Percentiles rank a stretch among this genome's conserved stretches.
These are phyloP conservation scores for Plestiodon gilberti DNA, from an alignment of 2,113 vertebrate genomes.

Conservation along the genomic window DNA sequence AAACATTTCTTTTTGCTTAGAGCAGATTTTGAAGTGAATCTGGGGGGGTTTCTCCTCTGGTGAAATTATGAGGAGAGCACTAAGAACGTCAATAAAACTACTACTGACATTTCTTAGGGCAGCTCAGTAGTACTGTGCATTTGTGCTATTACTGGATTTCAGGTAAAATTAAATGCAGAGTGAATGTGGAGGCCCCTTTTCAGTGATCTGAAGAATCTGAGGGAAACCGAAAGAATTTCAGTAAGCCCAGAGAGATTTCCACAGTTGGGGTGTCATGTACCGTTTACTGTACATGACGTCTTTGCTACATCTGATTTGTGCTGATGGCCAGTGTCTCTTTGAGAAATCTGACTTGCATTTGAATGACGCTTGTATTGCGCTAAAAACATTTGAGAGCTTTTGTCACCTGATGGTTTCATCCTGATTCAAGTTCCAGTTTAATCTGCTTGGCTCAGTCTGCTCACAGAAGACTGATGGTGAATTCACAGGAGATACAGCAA, in stretches of 20 bases:
- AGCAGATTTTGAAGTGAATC: neutral
- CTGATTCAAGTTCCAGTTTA: too few relatives aligned
- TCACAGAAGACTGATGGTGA: neutral
- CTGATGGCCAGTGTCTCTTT: neutral
- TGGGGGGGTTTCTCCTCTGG: neutral
- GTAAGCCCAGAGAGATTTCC: too few relatives aligned
- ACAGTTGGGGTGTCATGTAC: too few relatives aligned
- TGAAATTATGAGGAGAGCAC: neutral
- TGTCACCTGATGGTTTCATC: neutral
- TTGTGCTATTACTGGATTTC: neutral
- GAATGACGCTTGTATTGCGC: neutral
- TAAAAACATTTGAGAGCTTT: neutral
- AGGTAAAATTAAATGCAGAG: neutral
- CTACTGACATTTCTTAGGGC: neutral
- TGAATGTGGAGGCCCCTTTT: neutral
- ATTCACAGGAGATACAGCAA: neutral
- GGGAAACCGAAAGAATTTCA: neutral
- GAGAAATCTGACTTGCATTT: neutral
- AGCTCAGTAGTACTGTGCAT: neutral
- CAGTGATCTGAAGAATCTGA: neutral
- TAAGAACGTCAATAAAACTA: neutral
- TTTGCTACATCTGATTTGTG: neutral
- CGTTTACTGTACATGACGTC: neutral
- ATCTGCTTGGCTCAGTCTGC: neutral
- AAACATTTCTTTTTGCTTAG: too few relatives aligned